Evolutionary conservation across 2,888 invertebrate genomes (phyloP), one percentile per base, ranked within the genome.

Genomic region (Leucania comma): DNA sequence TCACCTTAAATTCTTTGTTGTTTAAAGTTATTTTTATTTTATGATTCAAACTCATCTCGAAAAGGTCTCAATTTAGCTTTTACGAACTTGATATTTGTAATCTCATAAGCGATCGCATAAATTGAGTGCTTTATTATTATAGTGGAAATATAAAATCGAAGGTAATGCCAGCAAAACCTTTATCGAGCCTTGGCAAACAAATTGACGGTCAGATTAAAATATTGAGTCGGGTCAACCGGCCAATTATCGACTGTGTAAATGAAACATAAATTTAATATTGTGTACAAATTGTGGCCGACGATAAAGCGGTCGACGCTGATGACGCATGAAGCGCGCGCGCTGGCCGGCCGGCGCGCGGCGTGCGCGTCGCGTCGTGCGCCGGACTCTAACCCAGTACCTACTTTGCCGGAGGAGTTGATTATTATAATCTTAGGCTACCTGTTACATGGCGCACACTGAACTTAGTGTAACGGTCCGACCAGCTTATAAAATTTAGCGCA

Each of bases 351-450:
- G 57, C 80, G 54, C 46, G 35, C 8, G 8, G 42, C 42, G n/a
- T n/a, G n/a, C n/a, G n/a, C n/a, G n/a, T n/a, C n/a, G n/a, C n/a
- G 38, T 42, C 38, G 38, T 17, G 57, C 58, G 46, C 48, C 54
- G 79, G 59, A 51, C 71, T 62, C 54, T 60, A 68, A 67, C 67
- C 67, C 59, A 60, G 75, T 75, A 81, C 72, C 75, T 78, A 80
- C 75, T 84, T 81, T 73, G 68, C 75, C 81, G 79, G 68, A 81
- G 78, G 80, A 82, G 75, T 76, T 84, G 82, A 87, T 89, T 90
- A 88, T 87, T 85, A 85, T 90, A 90, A 88, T 85, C 86, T 85
- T 84, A 71, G 84, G 81, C 87, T 87, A 88, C 88, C 88, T 88
- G 88, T 87, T 87, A 87, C 85, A 85, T 78, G 77, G 75, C 79